Base-by-base conservation (phyloP, 1,140 invertebrate species). In the Physella acuta region DNA sequence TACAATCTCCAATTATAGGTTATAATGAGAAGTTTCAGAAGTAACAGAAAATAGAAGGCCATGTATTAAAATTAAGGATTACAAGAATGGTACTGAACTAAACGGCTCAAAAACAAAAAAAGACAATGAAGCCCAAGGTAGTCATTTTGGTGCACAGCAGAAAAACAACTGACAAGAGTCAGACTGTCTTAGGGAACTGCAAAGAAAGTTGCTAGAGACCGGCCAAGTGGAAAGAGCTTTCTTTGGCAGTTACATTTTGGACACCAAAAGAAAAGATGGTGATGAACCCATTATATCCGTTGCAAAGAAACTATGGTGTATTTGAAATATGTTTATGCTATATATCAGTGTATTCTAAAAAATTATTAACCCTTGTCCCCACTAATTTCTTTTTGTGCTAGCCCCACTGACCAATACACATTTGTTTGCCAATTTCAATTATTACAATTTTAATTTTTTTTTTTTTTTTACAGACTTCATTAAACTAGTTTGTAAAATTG, bases 231-330 rank as follows among this genome's bases (percentile, higher is more conserved):
- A 11, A 11, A n/a, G 26, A 11, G 30, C 33, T 3, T 28, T 1
- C 20, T 24, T 5, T 28, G 58, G n/a, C 44, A 24, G 4, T 63
- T 63, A n/a, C 37, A 63, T 26, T 33, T 55, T 70, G 68, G 62
- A 44, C 60, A 63, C 60, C 62, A 59, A 61, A 59, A 70, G 68
- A 59, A 59, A 70, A 63, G 30, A n/a, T 60, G 56, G 31, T 61
- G 52, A 53, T 52, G 59, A 53, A 69, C 30, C 49, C 5, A 2
- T 0, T 24, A 20, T 26, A 44, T 56, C 51, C 34, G 37, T 37
- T 3, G n/a, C 34, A 2, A 3, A 37, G 17, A 24, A 24, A 31
- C n/a, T 24, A 62, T 28, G 3, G n/a, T n/a, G 24, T 0, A 16
- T 5, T 61, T 17, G 0, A 31, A 3, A 44, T 36, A 31, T 44